Evolutionary conservation across 2,888 invertebrate species (phyloP), one percentile per base, ranked within the genome.

Genomic region (Mythimna vitellina): DNA sequence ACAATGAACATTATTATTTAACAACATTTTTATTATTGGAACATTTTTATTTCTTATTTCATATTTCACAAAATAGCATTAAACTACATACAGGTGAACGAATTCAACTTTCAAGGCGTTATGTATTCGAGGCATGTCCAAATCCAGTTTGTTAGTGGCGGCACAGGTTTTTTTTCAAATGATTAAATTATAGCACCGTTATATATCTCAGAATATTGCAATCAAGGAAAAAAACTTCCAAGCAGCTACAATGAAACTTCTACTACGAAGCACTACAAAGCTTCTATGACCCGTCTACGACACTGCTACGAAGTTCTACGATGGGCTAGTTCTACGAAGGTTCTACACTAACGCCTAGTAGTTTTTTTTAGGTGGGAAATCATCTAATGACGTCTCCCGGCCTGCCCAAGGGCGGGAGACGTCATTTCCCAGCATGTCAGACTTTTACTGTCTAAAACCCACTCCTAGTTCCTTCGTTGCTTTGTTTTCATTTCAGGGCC

Each of bases 301-400:
- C n/a, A 10, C n/a, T 68, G 5, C 58, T 70, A 70, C 49, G 49
- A 51, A 53, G 17, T 10, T 9, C 2, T 17, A 61, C 17, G 38
- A 42, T 8, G 17, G 4, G 38, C 14, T n/a, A n/a, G n/a, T n/a
- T n/a, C n/a, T 60, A 17, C 22, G 22, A 17, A 14, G 9, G 17
- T 38, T 9, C 35, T 35, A 38, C 8, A n/a, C 20, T 29, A 29
- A 49, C 46, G 17, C 42, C 42, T 42, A 42, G 29, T 29, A 29
- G 29, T 29, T 29, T 29, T 29, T 29, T 29, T 29, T 29, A 29
- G 29, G 29, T 29, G 29, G 29, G 29, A 29, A 29, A 29, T 29
- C 29, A 29, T 29, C 29, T 3, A 29, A 29, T 29, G 29, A 29
- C 25, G 3, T 29, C 3, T 3, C 29, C 2, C 29, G 29, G 3